Evolutionary conservation across 2,797 vertebrate species (phyloP).

Genomic region (Gadopsis bispinosus): DNA sequence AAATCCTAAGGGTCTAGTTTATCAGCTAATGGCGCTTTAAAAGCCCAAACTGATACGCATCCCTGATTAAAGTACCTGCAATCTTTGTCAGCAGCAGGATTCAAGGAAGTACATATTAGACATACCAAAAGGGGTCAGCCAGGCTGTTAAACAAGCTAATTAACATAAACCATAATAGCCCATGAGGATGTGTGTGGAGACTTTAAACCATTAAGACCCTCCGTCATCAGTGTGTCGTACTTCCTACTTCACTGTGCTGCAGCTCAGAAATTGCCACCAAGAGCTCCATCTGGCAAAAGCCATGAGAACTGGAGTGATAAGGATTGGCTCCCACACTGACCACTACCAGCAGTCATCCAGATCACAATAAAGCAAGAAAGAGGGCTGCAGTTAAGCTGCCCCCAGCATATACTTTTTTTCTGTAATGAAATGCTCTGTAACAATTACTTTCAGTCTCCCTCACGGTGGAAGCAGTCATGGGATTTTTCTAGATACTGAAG

Average conservation of each 20-base stretch:
- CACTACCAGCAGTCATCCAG: conserved; percentile 51
- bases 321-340: conserved; percentile 72
- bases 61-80: conserved; percentile 67
- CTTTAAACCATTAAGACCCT: conserved; percentile 70
- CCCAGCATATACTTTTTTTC: conserved; percentile 37
- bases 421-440: conserved; percentile 61
- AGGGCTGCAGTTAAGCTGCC: conserved; percentile 53
- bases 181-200: conserved; percentile 61
- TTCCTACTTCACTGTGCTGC: conserved; percentile 31
- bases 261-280: conserved; percentile 55
- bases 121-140: conserved; percentile 67
- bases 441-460: conserved; percentile 68
- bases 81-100: conserved; percentile 62
- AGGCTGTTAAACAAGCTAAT: conserved; percentile 73
- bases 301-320: conserved; percentile 74
- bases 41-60: conserved; percentile 55
- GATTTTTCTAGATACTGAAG: conserved; percentile 43
- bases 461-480: conserved; percentile 43
- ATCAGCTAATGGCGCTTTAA: conserved; percentile 58
- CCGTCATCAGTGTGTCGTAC: conserved; percentile 53
- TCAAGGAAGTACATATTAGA: conserved; percentile 62
- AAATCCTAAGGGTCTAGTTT: conserved; percentile 29
- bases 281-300: conserved; percentile 66
- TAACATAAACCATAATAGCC: conserved; percentile 76
- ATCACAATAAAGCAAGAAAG: conserved; percentile 65